Evolutionary conservation across 2,797 vertebrate genomes (phyloP), one percentile per base, ranked within the genome.

Genomic region (Paramormyrops hopkinsi): DNA sequence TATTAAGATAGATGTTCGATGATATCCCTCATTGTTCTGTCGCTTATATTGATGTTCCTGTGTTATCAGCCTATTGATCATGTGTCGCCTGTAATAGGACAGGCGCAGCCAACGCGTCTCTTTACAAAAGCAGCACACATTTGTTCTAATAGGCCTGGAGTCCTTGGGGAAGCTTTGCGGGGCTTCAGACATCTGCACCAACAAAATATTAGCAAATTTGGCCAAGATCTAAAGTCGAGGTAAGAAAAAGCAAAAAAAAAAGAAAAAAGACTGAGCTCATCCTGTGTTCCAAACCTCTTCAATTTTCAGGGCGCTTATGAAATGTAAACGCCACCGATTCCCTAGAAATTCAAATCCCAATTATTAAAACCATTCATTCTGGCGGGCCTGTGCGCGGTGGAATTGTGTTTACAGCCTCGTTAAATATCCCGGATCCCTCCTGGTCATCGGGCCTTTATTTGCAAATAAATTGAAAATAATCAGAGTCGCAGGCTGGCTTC

Each of bases 1-100:
- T 99, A 99, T 99, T 99, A 99, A 99, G 98, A 99, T 99, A 99
- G 98, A 99, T 99, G 98, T 98, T 97, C 98, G 97, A 99, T 99
- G 98, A 99, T 99, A 99, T 98, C 98, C 98, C 97, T 99, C 98
- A 99, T 99, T 99, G 98, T 99, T 99, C 98, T 99, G 98, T 99
- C 98, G 98, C 98, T 99, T 98, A 98, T 99, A 99, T 99, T 98
- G 98, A 99, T 99, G 98, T 99, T 96, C 97, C 96, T 95, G 97
- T 96, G 97, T 99, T 99, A 99, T 99, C 98, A 98, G 96, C 97
- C 98, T 99, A 99, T 99, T 99, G 98, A 99, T 99, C 98, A 99
- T 97, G 97, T 98, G 98, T 98, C 98, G 97, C 96, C 96, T 96
- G 97, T 99, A 99, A 99, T 99, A 97, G 98, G 98, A 98, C 97